Conservation (phyloP, 2,113 vertebrate genomes). For the Australoheros scitulus region DNA sequence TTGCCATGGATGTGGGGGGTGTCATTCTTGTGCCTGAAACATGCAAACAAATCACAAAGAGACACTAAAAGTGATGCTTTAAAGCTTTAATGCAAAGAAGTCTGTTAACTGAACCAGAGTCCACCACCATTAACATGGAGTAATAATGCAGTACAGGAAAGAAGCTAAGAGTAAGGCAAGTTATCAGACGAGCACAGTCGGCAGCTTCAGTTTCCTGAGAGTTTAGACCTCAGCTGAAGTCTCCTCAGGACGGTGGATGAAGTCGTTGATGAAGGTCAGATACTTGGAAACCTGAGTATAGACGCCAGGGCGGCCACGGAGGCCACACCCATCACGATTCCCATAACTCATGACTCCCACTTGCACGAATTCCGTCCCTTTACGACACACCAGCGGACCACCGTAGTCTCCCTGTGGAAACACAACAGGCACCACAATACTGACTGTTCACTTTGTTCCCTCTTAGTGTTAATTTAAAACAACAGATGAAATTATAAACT, state of each 20-base stretch:
- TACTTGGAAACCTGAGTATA: conserved; percentile 37
- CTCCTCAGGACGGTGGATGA: accelerated
- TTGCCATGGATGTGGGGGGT: background rate
- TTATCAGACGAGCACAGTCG: background rate
- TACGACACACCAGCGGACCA: conserved; percentile 35
- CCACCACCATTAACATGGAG: background rate
- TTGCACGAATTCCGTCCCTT: background rate
- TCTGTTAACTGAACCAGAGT: background rate
- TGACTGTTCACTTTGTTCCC: background rate
- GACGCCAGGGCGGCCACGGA: background rate
- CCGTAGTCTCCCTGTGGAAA: conserved; percentile 46
- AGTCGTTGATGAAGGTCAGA: background rate
- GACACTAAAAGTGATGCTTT: conserved; percentile 28
- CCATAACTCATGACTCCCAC: conserved; percentile 53
- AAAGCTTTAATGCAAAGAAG: conserved; percentile 41
- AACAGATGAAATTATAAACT: background rate
- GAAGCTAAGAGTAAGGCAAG: background rate
- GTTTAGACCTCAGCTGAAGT: background rate
- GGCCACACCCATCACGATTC: background rate
- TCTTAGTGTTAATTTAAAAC: background rate
- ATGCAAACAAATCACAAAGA: background rate
- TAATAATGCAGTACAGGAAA: background rate
- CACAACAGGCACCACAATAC: background rate
- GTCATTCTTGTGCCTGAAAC: background rate
- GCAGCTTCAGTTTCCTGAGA: background rate